phyloP scores from a whole-genome alignment of 1,140 invertebrate species.

The Lethocerus indicus region DNA sequence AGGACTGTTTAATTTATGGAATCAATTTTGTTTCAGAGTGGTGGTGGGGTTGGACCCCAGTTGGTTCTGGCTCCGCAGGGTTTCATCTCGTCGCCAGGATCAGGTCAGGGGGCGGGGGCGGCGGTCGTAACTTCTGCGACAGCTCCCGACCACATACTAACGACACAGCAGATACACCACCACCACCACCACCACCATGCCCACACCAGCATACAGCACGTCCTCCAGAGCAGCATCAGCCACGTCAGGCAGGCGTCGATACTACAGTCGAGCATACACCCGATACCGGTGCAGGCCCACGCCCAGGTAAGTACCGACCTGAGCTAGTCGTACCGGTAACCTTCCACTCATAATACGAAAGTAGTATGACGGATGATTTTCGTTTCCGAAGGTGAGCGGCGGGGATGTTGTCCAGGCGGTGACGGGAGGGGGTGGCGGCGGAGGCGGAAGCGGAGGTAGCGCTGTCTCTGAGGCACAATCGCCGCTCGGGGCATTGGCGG shows the following conservation, averaged over 20 bases:
- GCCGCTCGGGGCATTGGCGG: too few species aligned
- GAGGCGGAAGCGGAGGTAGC: too few species aligned
- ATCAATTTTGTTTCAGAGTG: slow-evolving; percentile 12
- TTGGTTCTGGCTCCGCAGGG: slow-evolving; percentile 17
- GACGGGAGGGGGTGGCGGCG: too few species aligned
- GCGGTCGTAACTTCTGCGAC: slow-evolving; percentile 17
- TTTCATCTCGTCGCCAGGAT: slow-evolving; percentile 7
- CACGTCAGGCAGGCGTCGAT: slow-evolving; percentile 5
- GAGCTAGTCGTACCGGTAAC: too few species aligned
- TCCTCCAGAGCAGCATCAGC: slow-evolving; percentile 10
- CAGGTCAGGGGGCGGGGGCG: slow-evolving; percentile 15
- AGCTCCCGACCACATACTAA: slow-evolving; percentile 9
- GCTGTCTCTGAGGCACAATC: too few species aligned
- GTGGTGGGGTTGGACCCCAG: slow-evolving; percentile 16
- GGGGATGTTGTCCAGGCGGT: too few species aligned
- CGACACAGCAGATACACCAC: slow-evolving; percentile 15
- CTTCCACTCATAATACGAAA: too few species aligned
- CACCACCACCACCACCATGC: slow-evolving; percentile 14
- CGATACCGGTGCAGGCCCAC: slow-evolving; percentile 7
- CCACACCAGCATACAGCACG: slow-evolving; percentile 12
- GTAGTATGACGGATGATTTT: too few species aligned
- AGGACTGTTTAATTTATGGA: too few species aligned
- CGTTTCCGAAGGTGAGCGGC: too few species aligned
- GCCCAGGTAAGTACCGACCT: too few species aligned
- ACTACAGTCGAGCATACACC: slow-evolving; percentile 10